Base-by-base conservation (phyloP, 2,888 invertebrate species). In the Epinotia ramella region DNA sequence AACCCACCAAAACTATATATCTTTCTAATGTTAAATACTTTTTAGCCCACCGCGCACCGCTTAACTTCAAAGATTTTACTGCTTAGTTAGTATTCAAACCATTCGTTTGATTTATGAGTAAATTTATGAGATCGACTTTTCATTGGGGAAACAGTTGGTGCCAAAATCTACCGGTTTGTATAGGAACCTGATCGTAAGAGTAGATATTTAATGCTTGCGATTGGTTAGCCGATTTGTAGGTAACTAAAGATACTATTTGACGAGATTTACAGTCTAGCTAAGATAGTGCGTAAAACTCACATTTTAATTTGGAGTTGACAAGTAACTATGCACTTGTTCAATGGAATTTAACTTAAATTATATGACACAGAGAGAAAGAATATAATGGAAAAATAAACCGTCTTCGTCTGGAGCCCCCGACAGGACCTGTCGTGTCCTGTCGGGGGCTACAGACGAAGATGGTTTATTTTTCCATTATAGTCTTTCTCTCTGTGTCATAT, bases 1-100 rank as follows among this genome's bases (percentile, higher is more conserved):
- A 82, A 82, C 80, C 81, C 79, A 81, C 78, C 78, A 78, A 80
- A 80, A 82, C 81, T 80, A 86, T 88, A 86, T 84, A 87, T 85
- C 83, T 84, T 60, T 60, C 56, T 77, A 72, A 73, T 73, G 75
- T 76, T 72, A 53, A 53, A n/a, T 53, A 73, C 60, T 77, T 76
- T 70, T 76, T 75, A 76, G 76, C 72, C 69, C 57, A 77, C 77
- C 75, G 77, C 68, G 75, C 72, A 75, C 75, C 73, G 77, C 73
- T 56, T 76, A 16, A 72, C 76, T 57, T 76, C 76, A 76, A 76
- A 76, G 76, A 66, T 44, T 71, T 72, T 62, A 76, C 63, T 57
- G 72, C 56, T 62, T 76, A 24, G 66, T 76, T 72, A 76, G 76
- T 76, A 76, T 76, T 75, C 75, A 66, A 75, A 75, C 60, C 60